Evolutionary conservation across 2,113 vertebrate species (phyloP), one percentile per base, ranked within the genome.

Genomic region (Notothenia rossii): DNA sequence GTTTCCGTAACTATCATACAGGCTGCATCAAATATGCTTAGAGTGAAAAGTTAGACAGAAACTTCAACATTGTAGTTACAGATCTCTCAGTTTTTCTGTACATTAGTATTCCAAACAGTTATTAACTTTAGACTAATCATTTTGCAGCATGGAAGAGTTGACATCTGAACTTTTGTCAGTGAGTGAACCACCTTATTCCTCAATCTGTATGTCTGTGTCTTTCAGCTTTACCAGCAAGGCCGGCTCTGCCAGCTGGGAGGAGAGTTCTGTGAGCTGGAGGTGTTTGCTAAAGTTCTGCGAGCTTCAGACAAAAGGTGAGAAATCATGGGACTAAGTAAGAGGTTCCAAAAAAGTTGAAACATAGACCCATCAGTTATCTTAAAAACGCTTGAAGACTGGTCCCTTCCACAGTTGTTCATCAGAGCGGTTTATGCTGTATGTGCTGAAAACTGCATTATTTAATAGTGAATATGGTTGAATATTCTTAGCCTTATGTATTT

Each of bases 261-360:
- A 86, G 98, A 99, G 95, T 99, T 99, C 90, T 99, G 98, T 94
- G 98, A 99, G 91, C 95, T 99, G 94, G 98, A 99, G 94, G 98
- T 99, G 90, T 99, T 99, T 93, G 97, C 97, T 64, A 99, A 99
- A 96, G 98, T 99, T 75, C 95, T 99, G 75, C 94, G 98, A 87
- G 98, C 98, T 85, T 96, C 98, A 92, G 98, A 99, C 94, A 99
- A 99, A 97, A 97, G 98, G 98, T 99, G 93, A 94, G 83, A 14
- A 22, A 55, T 7, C 14, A 49, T 33, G 20, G 10, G 20, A 5
- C 43, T 2, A 18, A 15, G 15, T 2, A 18, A 15, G 15, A 58
- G 50, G n/a, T 48, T 3, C 45, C 17, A 64, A 45, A 62, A 60
- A 63, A 29, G 25, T 46, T 8, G 36, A 40, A 46, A 54, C 60